phyloP scores from a whole-genome alignment of 92 coral and sea anemone species.

The Nematostella vectensis region DNA sequence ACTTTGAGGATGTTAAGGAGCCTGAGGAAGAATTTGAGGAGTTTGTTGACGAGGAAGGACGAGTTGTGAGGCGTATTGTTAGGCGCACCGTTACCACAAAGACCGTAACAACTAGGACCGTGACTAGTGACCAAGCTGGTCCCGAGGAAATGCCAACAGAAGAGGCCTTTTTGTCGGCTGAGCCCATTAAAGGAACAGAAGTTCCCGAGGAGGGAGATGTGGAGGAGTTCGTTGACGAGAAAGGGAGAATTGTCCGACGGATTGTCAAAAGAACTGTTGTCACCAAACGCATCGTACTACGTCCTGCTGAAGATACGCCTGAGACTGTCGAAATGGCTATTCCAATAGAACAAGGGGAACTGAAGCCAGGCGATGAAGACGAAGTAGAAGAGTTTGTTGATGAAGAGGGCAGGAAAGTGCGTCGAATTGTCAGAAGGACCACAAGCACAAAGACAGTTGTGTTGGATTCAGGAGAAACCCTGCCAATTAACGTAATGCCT shows the following conservation, averaged over 20 bases:
- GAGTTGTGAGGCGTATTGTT: slow-evolving; percentile 18
- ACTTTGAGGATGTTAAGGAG: too few relatives aligned
- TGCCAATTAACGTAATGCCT: slow-evolving; percentile 2
- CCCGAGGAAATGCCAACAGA: slow-evolving; percentile 1
- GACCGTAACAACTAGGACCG: background rate
- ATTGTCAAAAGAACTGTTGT: slow-evolving; percentile 43
- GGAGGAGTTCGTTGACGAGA: slow-evolving; percentile 56
- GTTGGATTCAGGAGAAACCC: slow-evolving; percentile 37
- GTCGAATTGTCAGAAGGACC: slow-evolving; percentile 44
- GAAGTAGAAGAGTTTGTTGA: slow-evolving; percentile 60
- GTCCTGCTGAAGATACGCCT: slow-evolving; percentile 9
- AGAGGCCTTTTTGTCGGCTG: slow-evolving; percentile 1
- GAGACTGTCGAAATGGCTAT: background rate
- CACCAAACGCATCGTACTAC: slow-evolving; percentile 3
- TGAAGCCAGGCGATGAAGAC: slow-evolving; percentile 2
- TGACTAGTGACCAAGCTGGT: background rate
- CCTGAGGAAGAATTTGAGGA: slow-evolving; percentile 17
- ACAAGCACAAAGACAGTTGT: slow-evolving; percentile 29
- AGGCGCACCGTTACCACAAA: slow-evolving; percentile 9
- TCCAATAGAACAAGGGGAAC: background rate
- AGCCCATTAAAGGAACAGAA: background rate
- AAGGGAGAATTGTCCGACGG: slow-evolving; percentile 58
- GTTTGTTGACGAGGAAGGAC: slow-evolving; percentile 25
- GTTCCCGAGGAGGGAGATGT: slow-evolving; percentile 21
- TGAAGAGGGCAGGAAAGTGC: slow-evolving; percentile 55